Base-by-base conservation (phyloP, 1,140 invertebrate genomes). In the Atta cephalotes region DNA sequence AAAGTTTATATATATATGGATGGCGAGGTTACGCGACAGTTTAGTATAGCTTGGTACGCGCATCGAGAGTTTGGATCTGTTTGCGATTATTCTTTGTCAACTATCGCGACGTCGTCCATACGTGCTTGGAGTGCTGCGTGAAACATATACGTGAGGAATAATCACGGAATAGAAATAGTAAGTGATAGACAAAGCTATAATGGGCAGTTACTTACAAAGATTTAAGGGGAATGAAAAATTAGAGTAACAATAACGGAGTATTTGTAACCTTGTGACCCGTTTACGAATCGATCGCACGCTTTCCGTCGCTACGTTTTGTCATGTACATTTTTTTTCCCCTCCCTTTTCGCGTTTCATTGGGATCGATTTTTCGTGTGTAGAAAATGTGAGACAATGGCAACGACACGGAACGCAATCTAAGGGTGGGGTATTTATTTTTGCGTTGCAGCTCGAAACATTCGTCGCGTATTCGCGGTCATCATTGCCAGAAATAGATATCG, bases 1-100 rank as follows among this genome's bases (percentile, higher is more conserved):
- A 86, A 90, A 86, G 80, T 93, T 93, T 92, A 89, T 94, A 93
- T 94, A 90, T 94, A 93, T 94, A 94, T 94, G 94, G 90, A 88
- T 84, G 71, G 91, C 81, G 78, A 85, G 89, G 89, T 91, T 93
- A 90, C 89, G 92, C 93, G 90, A 92, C 90, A 92, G 87, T 93
- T 94, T 89, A 94, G 93, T 94, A 91, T 86, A 91, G 85, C 92
- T 94, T 90, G 93, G 92, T 94, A 92, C 87, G 90, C 91, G 87
- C 76, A 0, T 51, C 14, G 14, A 2, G 49, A 5, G 62, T 82
- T 84, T 88, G 87, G 53, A 18, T 53, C 12, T n/a, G 0, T 18
- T 58, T 16, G 68, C 14, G 28, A 49, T 21, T 12, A 21, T 72
- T 72, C 66, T 51, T 49, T n/a, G 25, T 74, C 21, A 60, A 39